phyloP scores from a whole-genome alignment of 2,888 invertebrate genomes.

The Norana najaformis region DNA sequence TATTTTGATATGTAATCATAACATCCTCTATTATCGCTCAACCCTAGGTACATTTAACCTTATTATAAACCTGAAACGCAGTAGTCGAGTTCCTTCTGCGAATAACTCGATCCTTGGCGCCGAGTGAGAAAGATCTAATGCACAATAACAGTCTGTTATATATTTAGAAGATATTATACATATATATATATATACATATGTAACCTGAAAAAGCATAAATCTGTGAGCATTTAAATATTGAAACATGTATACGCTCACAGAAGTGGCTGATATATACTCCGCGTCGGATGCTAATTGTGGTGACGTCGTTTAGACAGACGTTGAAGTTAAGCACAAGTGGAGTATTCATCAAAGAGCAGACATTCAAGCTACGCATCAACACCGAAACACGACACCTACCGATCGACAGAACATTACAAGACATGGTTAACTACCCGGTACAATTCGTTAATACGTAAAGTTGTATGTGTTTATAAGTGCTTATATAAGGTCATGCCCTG shows the following conservation, averaged over 20 bases:
- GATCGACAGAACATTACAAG: background rate
- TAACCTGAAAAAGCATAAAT: background rate
- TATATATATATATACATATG: no score
- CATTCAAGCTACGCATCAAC: background rate
- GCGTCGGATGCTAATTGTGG: background rate
- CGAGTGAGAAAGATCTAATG: background rate
- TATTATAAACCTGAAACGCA: background rate
- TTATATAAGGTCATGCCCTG: no score
- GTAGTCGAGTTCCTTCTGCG: background rate
- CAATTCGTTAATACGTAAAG: no score
- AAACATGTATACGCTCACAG: background rate
- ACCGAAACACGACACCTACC: constrained; percentile 7
- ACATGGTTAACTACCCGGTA: background rate
- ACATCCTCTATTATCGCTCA: constrained; percentile 20
- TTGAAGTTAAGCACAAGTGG: background rate
- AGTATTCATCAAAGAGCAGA: background rate
- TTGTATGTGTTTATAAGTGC: no score
- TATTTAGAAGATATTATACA: constrained; percentile 1
- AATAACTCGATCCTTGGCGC: background rate
- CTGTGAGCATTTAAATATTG: background rate
- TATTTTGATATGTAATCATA: background rate
- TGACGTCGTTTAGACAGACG: background rate
- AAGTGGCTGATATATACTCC: background rate
- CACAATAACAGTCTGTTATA: background rate
- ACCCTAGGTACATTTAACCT: background rate